Percentiles rank a stretch among this genome's conserved stretches.
Evolutionary conservation across 2,113 vertebrate genomes (phyloP).

Genomic region (Craseonycteris thonglongyai): DNA sequence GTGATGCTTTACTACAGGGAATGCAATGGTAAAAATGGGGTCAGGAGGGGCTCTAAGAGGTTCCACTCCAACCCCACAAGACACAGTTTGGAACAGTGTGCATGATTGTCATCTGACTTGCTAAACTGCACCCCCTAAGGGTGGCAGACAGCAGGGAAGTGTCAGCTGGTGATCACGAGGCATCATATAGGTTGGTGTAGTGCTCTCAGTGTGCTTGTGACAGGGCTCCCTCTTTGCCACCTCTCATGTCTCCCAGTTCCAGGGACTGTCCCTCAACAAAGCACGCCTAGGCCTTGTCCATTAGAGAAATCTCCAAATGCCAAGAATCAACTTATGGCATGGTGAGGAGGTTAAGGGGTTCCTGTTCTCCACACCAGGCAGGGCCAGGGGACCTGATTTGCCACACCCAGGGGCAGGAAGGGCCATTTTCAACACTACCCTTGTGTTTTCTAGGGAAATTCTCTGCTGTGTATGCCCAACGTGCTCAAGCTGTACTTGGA

Average conservation of each 20-base stretch:
- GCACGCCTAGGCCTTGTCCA: background rate
- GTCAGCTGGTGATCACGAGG: background rate
- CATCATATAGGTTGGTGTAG: background rate
- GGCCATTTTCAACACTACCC: background rate
- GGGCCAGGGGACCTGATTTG: background rate
- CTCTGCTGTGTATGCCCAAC: slow-evolving; percentile 96
- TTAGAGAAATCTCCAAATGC: background rate
- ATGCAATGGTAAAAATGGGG: background rate
- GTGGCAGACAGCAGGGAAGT: background rate
- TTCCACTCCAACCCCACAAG: background rate
- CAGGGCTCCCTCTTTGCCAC: background rate
- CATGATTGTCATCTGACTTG: background rate
- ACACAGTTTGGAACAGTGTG: background rate
- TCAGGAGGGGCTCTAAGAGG: background rate
- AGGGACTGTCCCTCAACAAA: background rate
- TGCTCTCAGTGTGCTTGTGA: background rate
- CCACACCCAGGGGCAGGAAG: background rate
- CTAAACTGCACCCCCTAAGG: background rate
- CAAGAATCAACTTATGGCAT: background rate
- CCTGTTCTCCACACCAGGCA: background rate
- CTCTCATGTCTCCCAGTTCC: background rate
- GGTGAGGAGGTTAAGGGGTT: background rate
- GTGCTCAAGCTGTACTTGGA: slow-evolving; percentile 97
- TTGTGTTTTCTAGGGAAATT: slow-evolving; percentile 89
- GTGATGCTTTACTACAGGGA: background rate